phyloP scores from a whole-genome alignment of 2,888 invertebrate species.

The Tenthredo notha region DNA sequence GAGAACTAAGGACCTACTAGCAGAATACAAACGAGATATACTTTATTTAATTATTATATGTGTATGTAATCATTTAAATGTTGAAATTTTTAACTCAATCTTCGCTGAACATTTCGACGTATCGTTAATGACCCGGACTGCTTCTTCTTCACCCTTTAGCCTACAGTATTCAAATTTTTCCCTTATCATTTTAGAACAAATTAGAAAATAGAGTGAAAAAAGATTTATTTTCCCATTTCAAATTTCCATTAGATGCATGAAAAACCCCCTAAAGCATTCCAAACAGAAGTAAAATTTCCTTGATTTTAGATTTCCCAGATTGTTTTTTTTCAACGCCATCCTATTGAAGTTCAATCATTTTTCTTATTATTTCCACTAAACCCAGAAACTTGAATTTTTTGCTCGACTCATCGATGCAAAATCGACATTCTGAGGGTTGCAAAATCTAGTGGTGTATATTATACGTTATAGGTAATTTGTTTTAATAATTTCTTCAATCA shows the following conservation, averaged over 20 bases:
- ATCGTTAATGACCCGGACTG: background rate
- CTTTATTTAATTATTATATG: constrained; percentile 2
- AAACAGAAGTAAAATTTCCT: background rate
- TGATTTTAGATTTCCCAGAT: background rate
- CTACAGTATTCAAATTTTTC: background rate
- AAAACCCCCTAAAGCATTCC: background rate
- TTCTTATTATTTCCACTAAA: background rate
- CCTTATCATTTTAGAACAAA: background rate
- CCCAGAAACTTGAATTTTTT: background rate
- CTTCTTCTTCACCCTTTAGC: background rate
- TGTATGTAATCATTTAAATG: background rate
- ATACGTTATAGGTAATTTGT: background rate
- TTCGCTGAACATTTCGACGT: background rate
- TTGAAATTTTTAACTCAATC: background rate
- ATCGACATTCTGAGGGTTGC: background rate
- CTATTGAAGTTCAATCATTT: background rate
- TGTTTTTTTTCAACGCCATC: background rate
- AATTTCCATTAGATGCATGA: background rate
- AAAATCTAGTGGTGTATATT: background rate
- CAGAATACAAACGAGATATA: constrained; percentile 27
- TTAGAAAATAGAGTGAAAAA: background rate
- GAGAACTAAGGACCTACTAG: constrained; percentile 20
- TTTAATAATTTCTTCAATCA: background rate
- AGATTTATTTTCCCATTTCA: background rate
- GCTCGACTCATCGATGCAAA: background rate